Base-by-base conservation (phyloP, 2,797 vertebrate species). In the Lutjanus campechanus region DNA sequence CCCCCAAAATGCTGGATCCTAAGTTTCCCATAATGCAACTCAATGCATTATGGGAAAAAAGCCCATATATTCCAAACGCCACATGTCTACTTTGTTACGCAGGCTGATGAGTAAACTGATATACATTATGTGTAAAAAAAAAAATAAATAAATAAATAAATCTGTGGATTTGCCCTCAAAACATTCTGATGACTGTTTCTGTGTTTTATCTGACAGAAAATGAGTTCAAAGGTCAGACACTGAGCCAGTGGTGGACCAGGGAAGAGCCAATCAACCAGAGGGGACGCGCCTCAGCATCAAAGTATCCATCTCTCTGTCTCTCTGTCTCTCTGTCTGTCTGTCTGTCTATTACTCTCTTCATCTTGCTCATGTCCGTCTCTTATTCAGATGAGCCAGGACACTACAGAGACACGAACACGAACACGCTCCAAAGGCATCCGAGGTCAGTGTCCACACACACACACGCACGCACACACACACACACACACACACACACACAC, bases 361-460 rank as follows among this genome's bases (percentile, higher is more conserved):
- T 56, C 36, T 51, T 51, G 10, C 5, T 63, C 12, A 2, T 77
- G 17, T 76, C 46, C 11, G 3, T 84, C 16, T 84, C 2, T 83
- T 71, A 43, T 88, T 76, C 91, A 99, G 98, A 99, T 99, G 98
- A 99, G 96, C 95, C 96, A 97, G 93, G 98, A 98, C 82, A 95
- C 93, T 82, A 96, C 98, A 0, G 97, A 99, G 64, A 98, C 97
- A 90, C 91, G 98, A 93, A 96, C 97, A 77, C 95, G 98, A 58
- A 98, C 97, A 0, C 95, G 98, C 60, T 99, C 98, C 77, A 98
- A 99, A 95, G 95, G 96, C 79, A 93, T 96, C 88, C 93, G 97
- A 95, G 97, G 98, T 99, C 79, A 96, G 96, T 80, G 44, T 0
- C 49, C 0, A 63, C 49, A 53, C 54, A 50, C 51, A 65, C 47